phyloP scores from a whole-genome alignment of 2,888 invertebrate species.

The Tanypteryx hageni region DNA sequence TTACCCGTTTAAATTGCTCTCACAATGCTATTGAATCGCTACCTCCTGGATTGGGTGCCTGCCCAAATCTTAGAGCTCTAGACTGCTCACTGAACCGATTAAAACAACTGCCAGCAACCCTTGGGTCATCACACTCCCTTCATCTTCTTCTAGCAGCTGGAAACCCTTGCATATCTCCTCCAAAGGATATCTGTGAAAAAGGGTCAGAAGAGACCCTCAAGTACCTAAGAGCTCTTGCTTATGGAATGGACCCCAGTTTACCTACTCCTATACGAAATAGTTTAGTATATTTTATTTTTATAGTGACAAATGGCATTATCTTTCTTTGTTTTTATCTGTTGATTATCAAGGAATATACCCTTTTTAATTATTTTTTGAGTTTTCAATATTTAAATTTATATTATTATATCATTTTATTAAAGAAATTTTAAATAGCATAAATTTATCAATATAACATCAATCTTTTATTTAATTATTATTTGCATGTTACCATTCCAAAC shows the following conservation, averaged over 20 bases:
- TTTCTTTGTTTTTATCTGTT: not conserved
- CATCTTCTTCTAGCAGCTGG: conserved; percentile 47
- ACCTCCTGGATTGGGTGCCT: conserved; percentile 2
- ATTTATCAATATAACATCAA: not conserved
- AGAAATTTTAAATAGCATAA: not conserved
- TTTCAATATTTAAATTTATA: no score
- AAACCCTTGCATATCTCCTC: conserved; percentile 56
- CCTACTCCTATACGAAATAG: conserved; percentile 17
- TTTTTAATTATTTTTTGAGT: no score
- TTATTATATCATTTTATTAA: no score
- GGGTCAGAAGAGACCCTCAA: conserved; percentile 45
- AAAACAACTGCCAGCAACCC: conserved; percentile 43
- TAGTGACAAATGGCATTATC: not conserved
- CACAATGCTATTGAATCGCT: conserved; percentile 33
- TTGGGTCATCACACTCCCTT: conserved; percentile 38
- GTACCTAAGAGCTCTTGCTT: conserved; percentile 35
- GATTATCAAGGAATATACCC: not conserved
- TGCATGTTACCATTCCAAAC: not conserved
- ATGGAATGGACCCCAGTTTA: conserved; percentile 52
- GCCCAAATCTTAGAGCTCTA: conserved; percentile 26
- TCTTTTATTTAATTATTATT: no score
- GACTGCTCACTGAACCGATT: conserved; percentile 48
- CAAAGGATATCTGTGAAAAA: conserved; percentile 46
- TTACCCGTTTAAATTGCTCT: conserved; percentile 44
- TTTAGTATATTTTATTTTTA: not conserved